phyloP scores from a whole-genome alignment of 2,888 invertebrate genomes.

The Actias luna region DNA sequence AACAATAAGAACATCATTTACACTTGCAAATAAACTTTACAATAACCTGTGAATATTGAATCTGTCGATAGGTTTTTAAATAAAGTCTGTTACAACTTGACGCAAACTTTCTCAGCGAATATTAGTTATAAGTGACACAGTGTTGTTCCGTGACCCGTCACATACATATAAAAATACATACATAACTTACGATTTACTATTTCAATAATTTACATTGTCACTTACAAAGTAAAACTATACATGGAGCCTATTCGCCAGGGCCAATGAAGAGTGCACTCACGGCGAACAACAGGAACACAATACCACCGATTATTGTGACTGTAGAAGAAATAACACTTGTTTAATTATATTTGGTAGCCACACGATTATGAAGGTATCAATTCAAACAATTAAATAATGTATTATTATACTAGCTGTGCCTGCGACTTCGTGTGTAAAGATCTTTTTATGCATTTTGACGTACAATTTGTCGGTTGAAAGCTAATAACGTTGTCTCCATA shows the following conservation, averaged over 20 bases:
- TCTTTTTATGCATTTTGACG: too few relatives aligned
- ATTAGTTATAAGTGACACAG: not conserved
- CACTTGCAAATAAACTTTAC: not conserved
- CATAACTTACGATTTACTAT: constrained; percentile 33
- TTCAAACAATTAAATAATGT: too few relatives aligned
- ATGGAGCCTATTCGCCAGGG: constrained; percentile 80
- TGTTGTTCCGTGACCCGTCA: not conserved
- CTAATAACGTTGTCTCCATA: too few relatives aligned
- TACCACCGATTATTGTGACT: constrained; percentile 98
- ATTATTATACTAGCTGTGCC: too few relatives aligned
- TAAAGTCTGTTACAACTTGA: not conserved
- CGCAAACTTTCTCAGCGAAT: not conserved
- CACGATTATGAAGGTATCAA: too few relatives aligned
- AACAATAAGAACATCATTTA: too few relatives aligned
- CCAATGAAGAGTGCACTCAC: constrained; percentile 94
- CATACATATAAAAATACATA: constrained; percentile 12
- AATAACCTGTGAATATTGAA: not conserved
- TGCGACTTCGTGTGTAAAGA: too few relatives aligned
- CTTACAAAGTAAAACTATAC: constrained; percentile 39
- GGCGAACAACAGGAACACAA: constrained; percentile 97
- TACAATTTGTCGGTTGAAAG: too few relatives aligned
- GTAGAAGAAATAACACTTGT: constrained; percentile 67
- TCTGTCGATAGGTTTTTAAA: not conserved
- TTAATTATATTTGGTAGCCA: constrained; percentile 7
- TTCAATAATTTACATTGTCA: constrained; percentile 43